A percentile compares a stretch with the other conserved stretches of the same genome.
Conservation (phyloP, 1,140 invertebrate species). For the Ips nitidus region DNA sequence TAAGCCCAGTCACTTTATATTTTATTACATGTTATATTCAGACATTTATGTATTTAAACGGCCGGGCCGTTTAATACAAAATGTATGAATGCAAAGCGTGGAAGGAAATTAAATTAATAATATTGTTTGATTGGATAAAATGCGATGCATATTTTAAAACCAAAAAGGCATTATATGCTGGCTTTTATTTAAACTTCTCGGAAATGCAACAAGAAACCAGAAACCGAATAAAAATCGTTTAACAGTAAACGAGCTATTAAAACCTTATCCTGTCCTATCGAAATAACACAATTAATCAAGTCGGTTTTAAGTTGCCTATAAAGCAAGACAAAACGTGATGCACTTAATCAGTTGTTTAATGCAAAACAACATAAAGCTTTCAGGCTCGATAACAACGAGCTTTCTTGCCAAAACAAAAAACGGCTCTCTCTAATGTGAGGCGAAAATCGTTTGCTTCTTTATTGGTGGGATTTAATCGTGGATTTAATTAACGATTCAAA, state of each 20-base stretch:
- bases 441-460: constrained; percentile 16
- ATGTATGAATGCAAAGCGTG: neutral
- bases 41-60: constrained; percentile 1
- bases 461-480: no score
- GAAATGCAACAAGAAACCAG: no score
- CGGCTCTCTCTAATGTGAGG: constrained; percentile 15
- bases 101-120: constrained; percentile 5
- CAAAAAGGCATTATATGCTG: neutral
- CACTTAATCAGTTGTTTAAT: constrained; percentile 49
- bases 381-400: constrained; percentile 42
- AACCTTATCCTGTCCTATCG: constrained; percentile 45
- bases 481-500: no score
- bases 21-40: constrained; percentile 3
- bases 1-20: neutral
- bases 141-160: constrained; percentile 3
- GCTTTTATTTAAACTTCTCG: no score
- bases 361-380: constrained; percentile 51
- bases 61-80: neutral
- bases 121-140: constrained; percentile 6
- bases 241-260: constrained; percentile 49
- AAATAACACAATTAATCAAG: constrained; percentile 47
- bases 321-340: constrained; percentile 44
- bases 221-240: constrained; percentile 44
- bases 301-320: constrained; percentile 40
- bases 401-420: constrained; percentile 29